Conservation (phyloP, 2,888 invertebrate genomes). For the Drosophila meridiana region DNA sequence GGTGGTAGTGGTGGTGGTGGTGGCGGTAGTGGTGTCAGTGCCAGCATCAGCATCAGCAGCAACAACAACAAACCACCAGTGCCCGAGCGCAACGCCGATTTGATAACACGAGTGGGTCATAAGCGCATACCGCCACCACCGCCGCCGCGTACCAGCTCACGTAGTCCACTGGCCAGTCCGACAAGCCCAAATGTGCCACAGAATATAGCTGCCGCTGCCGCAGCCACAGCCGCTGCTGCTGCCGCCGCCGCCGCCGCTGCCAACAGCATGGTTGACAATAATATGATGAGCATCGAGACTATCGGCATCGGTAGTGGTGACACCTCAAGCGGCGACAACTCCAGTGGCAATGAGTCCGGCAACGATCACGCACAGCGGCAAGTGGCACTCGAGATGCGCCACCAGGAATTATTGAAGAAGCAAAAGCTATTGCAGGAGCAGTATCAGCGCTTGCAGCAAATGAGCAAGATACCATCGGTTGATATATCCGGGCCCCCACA, state of each 20-base stretch:
- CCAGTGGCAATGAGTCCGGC: conserved; percentile 91
- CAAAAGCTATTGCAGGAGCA: conserved; percentile 96
- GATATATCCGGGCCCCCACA: conserved; percentile 88
- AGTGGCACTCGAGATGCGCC: conserved; percentile 92
- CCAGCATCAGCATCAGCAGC: conserved; percentile 63
- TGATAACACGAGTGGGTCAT: conserved; percentile 89
- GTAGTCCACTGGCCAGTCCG: conserved; percentile 94
- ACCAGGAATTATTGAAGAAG: conserved; percentile 94
- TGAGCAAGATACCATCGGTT: conserved; percentile 91
- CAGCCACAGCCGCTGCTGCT: conserved; percentile 22
- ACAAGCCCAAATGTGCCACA: conserved; percentile 90
- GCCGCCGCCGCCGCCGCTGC: conserved; percentile 80
- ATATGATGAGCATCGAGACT: conserved; percentile 39
- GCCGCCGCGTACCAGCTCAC: conserved; percentile 95
- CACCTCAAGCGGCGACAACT: conserved; percentile 86
- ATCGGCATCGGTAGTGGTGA: conserved; percentile 56
- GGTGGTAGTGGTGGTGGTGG: not conserved
- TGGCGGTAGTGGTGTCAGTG: conserved; percentile 26
- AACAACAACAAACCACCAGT: conserved; percentile 90
- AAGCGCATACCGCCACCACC: conserved; percentile 95
- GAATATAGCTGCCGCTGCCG: conserved; percentile 85
- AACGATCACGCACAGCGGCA: conserved; percentile 91
- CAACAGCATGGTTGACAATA: conserved; percentile 75
- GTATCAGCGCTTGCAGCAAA: conserved; percentile 94
- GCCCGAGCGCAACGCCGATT: conserved; percentile 92